Conservation (phyloP, 1,140 invertebrate species). For the Pogonognathellus flavescens region DNA sequence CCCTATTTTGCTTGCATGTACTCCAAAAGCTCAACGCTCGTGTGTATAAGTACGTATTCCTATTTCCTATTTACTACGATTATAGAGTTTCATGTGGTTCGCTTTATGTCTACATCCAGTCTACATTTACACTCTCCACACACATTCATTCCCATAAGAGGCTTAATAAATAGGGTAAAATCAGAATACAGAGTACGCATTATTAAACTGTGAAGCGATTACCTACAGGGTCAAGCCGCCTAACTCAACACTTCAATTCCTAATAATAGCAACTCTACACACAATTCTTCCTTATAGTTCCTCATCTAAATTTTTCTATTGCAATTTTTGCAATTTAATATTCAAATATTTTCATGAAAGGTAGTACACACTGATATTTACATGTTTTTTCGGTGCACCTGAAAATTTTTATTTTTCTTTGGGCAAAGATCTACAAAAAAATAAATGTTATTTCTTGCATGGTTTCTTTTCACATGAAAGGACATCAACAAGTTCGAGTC, state of each 20-base stretch:
- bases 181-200: neutral
- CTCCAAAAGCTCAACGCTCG: neutral
- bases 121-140: neutral
- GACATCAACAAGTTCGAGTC: neutral
- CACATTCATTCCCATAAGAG: slow-evolving; percentile 8
- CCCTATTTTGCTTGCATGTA: neutral
- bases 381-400: too few species aligned
- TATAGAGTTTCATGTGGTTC: neutral
- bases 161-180: slow-evolving; percentile 23
- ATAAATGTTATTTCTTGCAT: neutral
- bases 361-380: too few species aligned
- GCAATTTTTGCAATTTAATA: too few species aligned
- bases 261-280: too few species aligned
- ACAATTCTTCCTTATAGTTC: too few species aligned
- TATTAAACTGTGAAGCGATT: neutral
- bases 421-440: too few species aligned
- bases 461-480: neutral
- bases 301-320: too few species aligned
- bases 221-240: neutral
- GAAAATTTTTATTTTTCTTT: too few species aligned
- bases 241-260: neutral
- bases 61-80: neutral
- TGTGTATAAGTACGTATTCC: neutral
- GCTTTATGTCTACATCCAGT: neutral
- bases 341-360: too few species aligned